phyloP scores from a whole-genome alignment of 2,888 invertebrate genomes.

The Epinotia bilunana region DNA sequence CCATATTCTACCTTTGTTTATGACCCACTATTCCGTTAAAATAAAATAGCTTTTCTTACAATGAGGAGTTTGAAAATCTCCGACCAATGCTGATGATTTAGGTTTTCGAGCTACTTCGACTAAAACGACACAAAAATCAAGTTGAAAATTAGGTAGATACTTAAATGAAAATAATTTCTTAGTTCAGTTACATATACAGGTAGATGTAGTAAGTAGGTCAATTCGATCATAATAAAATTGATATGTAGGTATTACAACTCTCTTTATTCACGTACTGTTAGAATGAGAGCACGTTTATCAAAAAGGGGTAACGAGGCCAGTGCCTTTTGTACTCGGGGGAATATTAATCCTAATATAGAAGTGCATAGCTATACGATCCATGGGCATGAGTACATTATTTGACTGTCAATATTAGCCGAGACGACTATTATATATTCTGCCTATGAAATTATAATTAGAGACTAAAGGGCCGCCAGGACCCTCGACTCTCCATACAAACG shows the following conservation, averaged over 20 bases:
- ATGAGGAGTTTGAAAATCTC: too few species aligned
- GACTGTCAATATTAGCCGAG: conserved; percentile 17
- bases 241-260: conserved; percentile 30
- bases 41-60: too few species aligned
- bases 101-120: too few species aligned
- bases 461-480: too few species aligned
- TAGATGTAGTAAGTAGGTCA: neutral
- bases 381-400: conserved; percentile 43
- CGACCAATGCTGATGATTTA: too few species aligned
- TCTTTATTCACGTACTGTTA: conserved; percentile 42
- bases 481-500: too few species aligned
- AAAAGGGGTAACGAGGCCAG: conserved; percentile 56
- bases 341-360: conserved; percentile 57
- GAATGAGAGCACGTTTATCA: conserved; percentile 42
- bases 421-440: neutral
- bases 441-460: neutral
- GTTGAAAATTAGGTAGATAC: too few species aligned
- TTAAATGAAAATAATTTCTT: too few species aligned
- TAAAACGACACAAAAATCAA: too few species aligned
- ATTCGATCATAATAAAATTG: neutral
- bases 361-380: conserved; percentile 47
- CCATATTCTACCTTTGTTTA: too few species aligned
- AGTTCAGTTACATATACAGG: too few species aligned
- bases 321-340: conserved; percentile 59
- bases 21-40: too few species aligned